Conservation (phyloP, 2,797 vertebrate genomes). For the Anniella stebbinsi region DNA sequence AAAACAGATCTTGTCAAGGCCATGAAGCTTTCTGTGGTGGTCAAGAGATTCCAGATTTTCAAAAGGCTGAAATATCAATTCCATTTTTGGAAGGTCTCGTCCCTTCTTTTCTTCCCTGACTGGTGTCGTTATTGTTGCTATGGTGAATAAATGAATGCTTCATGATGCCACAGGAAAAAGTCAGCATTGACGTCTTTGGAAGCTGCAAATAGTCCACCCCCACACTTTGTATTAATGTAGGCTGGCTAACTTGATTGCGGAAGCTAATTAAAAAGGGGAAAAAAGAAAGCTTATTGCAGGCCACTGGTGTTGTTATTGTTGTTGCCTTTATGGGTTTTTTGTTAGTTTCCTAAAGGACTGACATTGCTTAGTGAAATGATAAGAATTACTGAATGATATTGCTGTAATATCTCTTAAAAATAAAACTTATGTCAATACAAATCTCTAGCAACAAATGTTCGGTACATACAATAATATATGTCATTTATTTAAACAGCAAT, state of each 20-base stretch:
- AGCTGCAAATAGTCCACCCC: slow-evolving; percentile 56
- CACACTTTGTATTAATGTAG: slow-evolving; percentile 51
- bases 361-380: slow-evolving; percentile 12
- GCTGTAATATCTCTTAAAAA: neutral
- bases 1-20: slow-evolving; percentile 58
- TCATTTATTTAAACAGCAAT: neutral
- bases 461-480: neutral
- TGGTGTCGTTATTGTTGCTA: slow-evolving; percentile 82
- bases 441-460: slow-evolving; percentile 3
- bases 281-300: neutral
- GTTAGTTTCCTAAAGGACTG: neutral
- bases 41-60: slow-evolving; percentile 69
- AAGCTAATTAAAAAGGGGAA: slow-evolving; percentile 56
- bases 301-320: neutral
- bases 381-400: neutral
- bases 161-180: slow-evolving; percentile 70
- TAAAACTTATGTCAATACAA: neutral
- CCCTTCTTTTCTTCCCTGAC: slow-evolving; percentile 30
- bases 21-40: slow-evolving; percentile 64
- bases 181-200: slow-evolving; percentile 74
- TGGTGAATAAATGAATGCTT: slow-evolving; percentile 81
- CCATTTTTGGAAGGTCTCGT: slow-evolving; percentile 61
- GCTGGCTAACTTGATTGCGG: slow-evolving; percentile 57
- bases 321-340: no score
- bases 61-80: slow-evolving; percentile 67